Base-by-base conservation (phyloP, 1,140 invertebrate species). In the Ganaspis sp. region DNA sequence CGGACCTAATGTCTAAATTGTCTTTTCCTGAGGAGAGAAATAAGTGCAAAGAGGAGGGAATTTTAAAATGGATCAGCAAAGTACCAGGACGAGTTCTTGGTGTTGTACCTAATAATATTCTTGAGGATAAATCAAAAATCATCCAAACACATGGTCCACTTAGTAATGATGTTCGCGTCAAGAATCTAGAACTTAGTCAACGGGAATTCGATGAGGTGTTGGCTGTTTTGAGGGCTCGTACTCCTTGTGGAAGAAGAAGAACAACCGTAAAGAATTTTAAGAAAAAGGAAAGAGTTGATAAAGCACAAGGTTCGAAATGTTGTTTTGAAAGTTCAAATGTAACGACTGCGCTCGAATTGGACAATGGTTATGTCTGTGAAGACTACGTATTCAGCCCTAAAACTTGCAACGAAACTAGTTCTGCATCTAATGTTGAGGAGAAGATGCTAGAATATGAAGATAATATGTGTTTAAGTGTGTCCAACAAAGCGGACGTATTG, bases 401-500 rank as follows among this genome's bases (percentile, higher is more conserved):
- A 15, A 29, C 37, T 34, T 34, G 64, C 29, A n/a, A 15, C 26
- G 37, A 45, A 11, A 23, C 9, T 45, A 15, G 42, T 45, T 15
- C 42, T 15, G 4, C n/a, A 21, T 53, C 26, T 1, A n/a, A n/a
- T 2, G 17, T 6, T n/a, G 9, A 29, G 21, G 49, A 26, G 21
- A 70, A 74, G 12, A 37, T 77, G 4, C 70, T 73, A 0, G 72
- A 12, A 0, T 49, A 80, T 9, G 77, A 82, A n/a, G 74, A 79
- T 40, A 78, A 81, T 1, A 38, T 75, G 5, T 42, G 71, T 1
- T 85, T 86, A 9, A 81, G 80, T 49, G 40, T 87, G 37, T 81
- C 85, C 0, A 90, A 91, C 80, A 93, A 93, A 77, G 92, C 92
- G n/a, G 91, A 93, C 70, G 86, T 92, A 72, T 73, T 93, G 38